Evolutionary conservation across 2,113 vertebrate genomes (phyloP), one percentile per base, ranked within the genome.

Genomic region (Nestor notabilis): DNA sequence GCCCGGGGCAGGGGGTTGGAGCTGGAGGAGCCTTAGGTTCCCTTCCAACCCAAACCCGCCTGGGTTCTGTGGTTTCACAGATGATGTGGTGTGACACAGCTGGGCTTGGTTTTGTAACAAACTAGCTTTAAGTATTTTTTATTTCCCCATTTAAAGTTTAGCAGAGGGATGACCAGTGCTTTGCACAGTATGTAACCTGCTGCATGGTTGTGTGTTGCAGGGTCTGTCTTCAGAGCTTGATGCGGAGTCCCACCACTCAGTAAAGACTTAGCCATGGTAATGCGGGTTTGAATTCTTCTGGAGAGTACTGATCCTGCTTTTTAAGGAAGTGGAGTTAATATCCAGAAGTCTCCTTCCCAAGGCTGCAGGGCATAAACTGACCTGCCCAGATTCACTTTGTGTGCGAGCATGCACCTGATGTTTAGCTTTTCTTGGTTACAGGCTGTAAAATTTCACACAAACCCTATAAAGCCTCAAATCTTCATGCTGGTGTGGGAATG

Each of bases 241-340:
- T 16, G 87, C 31, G 46, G 24, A 61, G 3, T 27, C n/a, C 61
- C 18, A 4, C 75, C 0, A 2, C 58, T 58, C 52, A 33, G 5
- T 35, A 6, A 81, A 74, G 20, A 64, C 65, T 31, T 18, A 27
- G 31, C 56, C 80, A 97, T 98, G 98, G 97, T 97, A 96, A 97
- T 80, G 24, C n/a, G 58, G 27, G 47, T 83, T 90, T 70, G 64
- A 37, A 8, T 52, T 78, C 60, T 58, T 55, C 41, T 17, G 17
- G 84, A 50, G 20, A 4, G 4, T 9, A 12, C 4, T 46, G 19
- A 5, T 24, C 37, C 5, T 0, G 0, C 25, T 53, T 86, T 49
- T 23, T n/a, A 31, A 86, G 49, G 33, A 56, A 35, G 35, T 18
- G 0, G 16, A 17, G 6, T 53, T 47, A 8, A 35, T 37, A 63